Evolutionary conservation across 2,113 vertebrate genomes (phyloP).

Genomic region (Sceloporus undulatus): DNA sequence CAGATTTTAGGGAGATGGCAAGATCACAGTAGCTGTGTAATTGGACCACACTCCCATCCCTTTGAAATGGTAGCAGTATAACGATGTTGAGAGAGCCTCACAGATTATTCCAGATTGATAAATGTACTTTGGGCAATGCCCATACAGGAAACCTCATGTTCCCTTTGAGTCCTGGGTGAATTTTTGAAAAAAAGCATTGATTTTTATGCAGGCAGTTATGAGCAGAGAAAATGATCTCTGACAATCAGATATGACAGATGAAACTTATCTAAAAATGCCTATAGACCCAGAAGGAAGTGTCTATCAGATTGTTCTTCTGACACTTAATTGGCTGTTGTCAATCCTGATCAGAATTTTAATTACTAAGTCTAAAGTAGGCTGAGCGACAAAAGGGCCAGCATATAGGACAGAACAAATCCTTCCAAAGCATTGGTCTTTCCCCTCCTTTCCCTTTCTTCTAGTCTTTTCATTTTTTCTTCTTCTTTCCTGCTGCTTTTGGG

Average conservation of each 20-base stretch:
- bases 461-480: slow-evolving; percentile 6
- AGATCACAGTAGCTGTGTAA: slow-evolving; percentile 29
- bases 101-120: slow-evolving; percentile 64
- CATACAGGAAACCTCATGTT: slow-evolving; percentile 25
- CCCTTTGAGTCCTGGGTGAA: slow-evolving; percentile 45
- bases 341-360: slow-evolving; percentile 57
- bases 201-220: slow-evolving; percentile 65
- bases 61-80: slow-evolving; percentile 52
- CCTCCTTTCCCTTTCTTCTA: background rate
- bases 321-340: slow-evolving; percentile 71
- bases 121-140: slow-evolving; percentile 26
- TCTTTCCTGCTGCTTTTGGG: background rate
- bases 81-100: slow-evolving; percentile 53
- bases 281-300: slow-evolving; percentile 67
- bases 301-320: slow-evolving; percentile 73
- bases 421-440: slow-evolving; percentile 43
- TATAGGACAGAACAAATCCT: slow-evolving; percentile 44
- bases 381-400: slow-evolving; percentile 51
- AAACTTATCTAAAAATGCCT: slow-evolving; percentile 70
- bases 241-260: slow-evolving; percentile 70
- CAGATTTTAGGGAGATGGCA: slow-evolving; percentile 28
- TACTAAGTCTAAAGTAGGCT: slow-evolving; percentile 36
- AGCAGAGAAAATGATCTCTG: slow-evolving; percentile 69
- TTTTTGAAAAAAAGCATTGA: slow-evolving; percentile 48
- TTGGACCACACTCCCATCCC: slow-evolving; percentile 22